Base-by-base conservation (phyloP, 2,888 invertebrate species). In the Oscheius sp. region DNA sequence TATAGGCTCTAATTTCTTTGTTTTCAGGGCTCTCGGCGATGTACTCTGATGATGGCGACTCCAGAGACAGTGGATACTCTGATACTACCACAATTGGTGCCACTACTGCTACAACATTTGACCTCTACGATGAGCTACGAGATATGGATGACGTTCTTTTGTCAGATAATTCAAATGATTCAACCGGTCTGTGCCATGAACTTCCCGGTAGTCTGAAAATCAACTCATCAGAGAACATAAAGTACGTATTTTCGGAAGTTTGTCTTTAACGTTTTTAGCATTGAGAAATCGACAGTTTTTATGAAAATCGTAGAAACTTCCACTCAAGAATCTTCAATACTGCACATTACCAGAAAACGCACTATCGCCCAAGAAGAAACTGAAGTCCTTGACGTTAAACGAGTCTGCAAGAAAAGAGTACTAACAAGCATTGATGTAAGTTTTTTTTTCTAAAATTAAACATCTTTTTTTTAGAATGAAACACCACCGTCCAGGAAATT, bases 11-110 rank as follows among this genome's bases (percentile, higher is more conserved):
- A n/a, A n/a, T 4, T 52, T 57, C 37, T 12, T 15, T 5, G 15
- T 37, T 37, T 37, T 23, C 45, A 61, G 45, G 61, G 45, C 17
- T 61, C 15, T 61, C 42, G 8, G 45, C 27, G 29, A 61, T 61
- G 61, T 61, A 25, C 31, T 17, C 61, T 6, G 61, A 61, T n/a
- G 61, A 61, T 45, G 61, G 61, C 31, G 61, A 61, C 61, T 61
- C 61, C 10, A 42, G 61, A 45, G 61, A 61, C 45, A 45, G 45
- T 27, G 61, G 61, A 29, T 61, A 61, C 20, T 61, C 61, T 15
- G 61, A 61, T 23, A 61, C 27, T 5, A 33, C 33, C 3, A 12
- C 55, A 23, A 29, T 17, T 29, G 33, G 31, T 17, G 20, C 17
- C 33, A 12, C 5, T 15, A 8, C n/a, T n/a, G 23, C 48, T 23